phyloP scores from a whole-genome alignment of 64 coral and sea anemone species.

The Exaiptasia diaphana region DNA sequence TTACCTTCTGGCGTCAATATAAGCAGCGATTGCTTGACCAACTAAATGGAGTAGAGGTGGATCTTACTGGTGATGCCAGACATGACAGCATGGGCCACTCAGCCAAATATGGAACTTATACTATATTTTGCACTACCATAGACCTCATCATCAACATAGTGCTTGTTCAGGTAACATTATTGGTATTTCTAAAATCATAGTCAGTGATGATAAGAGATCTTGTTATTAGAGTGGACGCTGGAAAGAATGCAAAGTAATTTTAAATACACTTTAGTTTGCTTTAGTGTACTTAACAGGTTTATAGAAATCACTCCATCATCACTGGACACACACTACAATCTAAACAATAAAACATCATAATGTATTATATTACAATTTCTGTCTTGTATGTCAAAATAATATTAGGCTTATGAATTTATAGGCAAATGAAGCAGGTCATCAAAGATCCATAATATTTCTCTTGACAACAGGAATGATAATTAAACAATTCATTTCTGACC shows the following conservation, averaged over 20 bases:
- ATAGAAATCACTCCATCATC: too few relatives aligned
- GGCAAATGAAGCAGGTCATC: constrained; percentile 50
- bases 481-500: constrained; percentile 42
- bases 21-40: not conserved
- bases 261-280: too few relatives aligned
- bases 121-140: constrained; percentile 49
- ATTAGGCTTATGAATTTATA: not conserved
- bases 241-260: too few relatives aligned
- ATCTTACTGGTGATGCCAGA: constrained; percentile 41
- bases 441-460: constrained; percentile 19
- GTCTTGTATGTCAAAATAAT: too few relatives aligned
- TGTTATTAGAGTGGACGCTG: too few relatives aligned
- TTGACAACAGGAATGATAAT: constrained; percentile 27
- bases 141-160: constrained; percentile 31
- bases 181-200: too few relatives aligned
- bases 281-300: too few relatives aligned
- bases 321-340: too few relatives aligned
- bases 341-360: too few relatives aligned
- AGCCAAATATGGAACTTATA: too few relatives aligned
- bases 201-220: too few relatives aligned
- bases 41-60: constrained; percentile 26
- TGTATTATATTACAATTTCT: too few relatives aligned
- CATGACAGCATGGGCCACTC: constrained; percentile 66
- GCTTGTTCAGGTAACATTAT: constrained; percentile 31
- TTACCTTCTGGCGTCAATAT: constrained; percentile 23